Evolutionary conservation across 2,797 vertebrate genomes (phyloP).

Genomic region (Rhodeus uyekii): DNA sequence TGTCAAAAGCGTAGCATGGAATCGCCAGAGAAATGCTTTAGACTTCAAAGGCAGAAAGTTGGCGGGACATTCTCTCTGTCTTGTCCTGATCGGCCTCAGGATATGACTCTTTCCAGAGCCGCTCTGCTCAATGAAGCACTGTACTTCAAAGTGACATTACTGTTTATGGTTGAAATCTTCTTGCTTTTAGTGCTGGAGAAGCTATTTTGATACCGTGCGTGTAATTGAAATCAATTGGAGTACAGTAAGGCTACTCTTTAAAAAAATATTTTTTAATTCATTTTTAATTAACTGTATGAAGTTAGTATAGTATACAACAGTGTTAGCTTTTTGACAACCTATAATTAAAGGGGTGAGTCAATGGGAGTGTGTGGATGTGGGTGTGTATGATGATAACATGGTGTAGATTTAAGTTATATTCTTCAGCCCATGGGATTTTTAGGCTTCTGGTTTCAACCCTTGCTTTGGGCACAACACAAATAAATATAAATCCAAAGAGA

Average conservation of each 20-base stretch:
- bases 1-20: conserved; percentile 31
- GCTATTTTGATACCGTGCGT: background rate
- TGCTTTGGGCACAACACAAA: conserved; percentile 9
- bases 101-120: conserved; percentile 46
- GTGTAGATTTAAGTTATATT: conserved; percentile 14
- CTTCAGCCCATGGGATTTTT: background rate
- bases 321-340: background rate
- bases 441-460: background rate
- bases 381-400: conserved; percentile 12
- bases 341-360: background rate
- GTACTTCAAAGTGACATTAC: conserved; percentile 25
- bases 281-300: background rate
- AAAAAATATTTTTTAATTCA: background rate
- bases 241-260: background rate
- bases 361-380: background rate
- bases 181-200: background rate
- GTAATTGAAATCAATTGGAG: background rate
- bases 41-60: conserved; percentile 42
- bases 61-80: conserved; percentile 32
- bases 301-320: background rate
- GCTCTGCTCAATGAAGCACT: conserved; percentile 19
- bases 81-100: conserved; percentile 23
- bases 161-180: conserved; percentile 19
- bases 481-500: conserved; percentile 6
- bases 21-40: conserved; percentile 31